phyloP scores from a whole-genome alignment of 2,113 vertebrate species.

The Siniperca knerii region DNA sequence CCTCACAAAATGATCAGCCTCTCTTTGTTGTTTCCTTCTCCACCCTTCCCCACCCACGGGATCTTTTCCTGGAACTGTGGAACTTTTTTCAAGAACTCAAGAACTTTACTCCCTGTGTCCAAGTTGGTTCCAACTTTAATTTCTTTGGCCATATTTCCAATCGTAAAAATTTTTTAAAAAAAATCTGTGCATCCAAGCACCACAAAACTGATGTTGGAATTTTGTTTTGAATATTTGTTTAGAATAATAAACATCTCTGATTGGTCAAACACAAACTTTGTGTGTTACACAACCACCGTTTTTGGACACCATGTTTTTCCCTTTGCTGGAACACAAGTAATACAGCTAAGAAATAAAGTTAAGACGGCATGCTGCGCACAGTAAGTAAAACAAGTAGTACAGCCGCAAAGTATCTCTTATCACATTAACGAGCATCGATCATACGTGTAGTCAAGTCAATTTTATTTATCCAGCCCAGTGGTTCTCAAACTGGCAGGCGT shows the following conservation, averaged over 20 bases:
- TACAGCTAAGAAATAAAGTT: neutral
- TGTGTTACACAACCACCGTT: neutral
- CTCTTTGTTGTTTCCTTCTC: conserved; percentile 35
- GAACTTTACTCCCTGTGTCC: neutral
- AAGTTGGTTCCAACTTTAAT: neutral
- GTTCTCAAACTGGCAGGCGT: too few relatives aligned
- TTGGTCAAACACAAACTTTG: neutral
- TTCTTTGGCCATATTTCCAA: conserved; percentile 7
- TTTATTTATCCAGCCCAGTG: too few relatives aligned
- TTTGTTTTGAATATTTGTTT: conserved; percentile 15
- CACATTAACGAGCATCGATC: too few relatives aligned
- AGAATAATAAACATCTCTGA: conserved; percentile 29
- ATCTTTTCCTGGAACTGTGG: conserved; percentile 6
- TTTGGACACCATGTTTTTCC: neutral
- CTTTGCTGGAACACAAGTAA: neutral
- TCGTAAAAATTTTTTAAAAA: too few relatives aligned
- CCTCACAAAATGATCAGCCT: conserved; percentile 24
- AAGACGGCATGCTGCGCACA: too few relatives aligned
- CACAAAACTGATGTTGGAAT: neutral
- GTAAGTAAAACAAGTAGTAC: too few relatives aligned
- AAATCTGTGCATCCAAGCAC: neutral
- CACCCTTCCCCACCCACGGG: conserved; percentile 24
- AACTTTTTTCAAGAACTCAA: neutral
- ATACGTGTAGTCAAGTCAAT: too few relatives aligned
- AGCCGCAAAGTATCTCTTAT: too few relatives aligned